phyloP scores from a whole-genome alignment of 2,888 invertebrate species.

The Pocota personata region DNA sequence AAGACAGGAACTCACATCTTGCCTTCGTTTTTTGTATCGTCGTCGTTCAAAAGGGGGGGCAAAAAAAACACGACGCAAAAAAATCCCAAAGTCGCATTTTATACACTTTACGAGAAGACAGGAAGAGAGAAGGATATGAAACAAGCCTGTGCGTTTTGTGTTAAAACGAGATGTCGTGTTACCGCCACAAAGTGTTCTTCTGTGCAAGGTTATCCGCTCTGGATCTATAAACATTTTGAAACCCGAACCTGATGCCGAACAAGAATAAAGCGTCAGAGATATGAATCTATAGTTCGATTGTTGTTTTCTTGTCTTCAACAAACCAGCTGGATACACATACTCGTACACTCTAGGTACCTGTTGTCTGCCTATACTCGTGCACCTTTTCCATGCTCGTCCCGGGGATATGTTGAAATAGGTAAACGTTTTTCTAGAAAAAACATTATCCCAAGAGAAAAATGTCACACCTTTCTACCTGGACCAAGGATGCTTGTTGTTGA shows the following conservation, averaged over 20 bases:
- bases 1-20: slow-evolving; percentile 51
- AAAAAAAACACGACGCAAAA: not conserved
- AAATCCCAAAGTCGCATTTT: slow-evolving; percentile 23
- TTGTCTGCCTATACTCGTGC: slow-evolving; percentile 2
- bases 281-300: slow-evolving; percentile 67
- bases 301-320: slow-evolving; percentile 26
- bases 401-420: slow-evolving; percentile 10
- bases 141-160: slow-evolving; percentile 26
- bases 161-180: slow-evolving; percentile 54
- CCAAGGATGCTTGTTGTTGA: slow-evolving; percentile 33
- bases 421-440: slow-evolving; percentile 52
- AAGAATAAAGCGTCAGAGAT: slow-evolving; percentile 71
- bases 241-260: slow-evolving; percentile 65
- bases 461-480: slow-evolving; percentile 68
- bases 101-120: not conserved
- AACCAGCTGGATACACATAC: slow-evolving; percentile 64
- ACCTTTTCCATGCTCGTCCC: slow-evolving; percentile 28
- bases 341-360: slow-evolving; percentile 49
- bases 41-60: not conserved
- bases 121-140: slow-evolving; percentile 18
- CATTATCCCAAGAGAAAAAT: slow-evolving; percentile 25
- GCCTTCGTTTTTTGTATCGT: not conserved
- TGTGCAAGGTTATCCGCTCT: slow-evolving; percentile 58
- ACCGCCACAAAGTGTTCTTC: slow-evolving; percentile 21
- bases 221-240: slow-evolving; percentile 67